Conservation (phyloP, 2,797 vertebrate genomes). For the Sciurus carolinensis region DNA sequence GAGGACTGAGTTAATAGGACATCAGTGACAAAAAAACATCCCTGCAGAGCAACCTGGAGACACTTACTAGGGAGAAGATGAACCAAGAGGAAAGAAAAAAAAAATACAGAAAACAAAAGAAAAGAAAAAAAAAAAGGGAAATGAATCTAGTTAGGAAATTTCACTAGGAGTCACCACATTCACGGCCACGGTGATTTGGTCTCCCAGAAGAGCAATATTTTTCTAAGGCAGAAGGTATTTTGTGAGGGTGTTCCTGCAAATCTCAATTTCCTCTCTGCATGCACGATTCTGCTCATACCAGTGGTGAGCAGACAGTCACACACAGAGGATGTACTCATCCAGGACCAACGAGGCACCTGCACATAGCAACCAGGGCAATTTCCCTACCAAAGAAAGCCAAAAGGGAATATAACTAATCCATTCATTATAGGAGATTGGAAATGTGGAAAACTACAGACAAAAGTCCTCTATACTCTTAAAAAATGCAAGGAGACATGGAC, state of each 20-base stretch:
- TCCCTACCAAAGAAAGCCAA: conserved; percentile 35
- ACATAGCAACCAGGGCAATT: fast-evolving
- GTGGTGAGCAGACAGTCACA: background rate
- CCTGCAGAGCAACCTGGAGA: background rate
- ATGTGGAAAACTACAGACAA: background rate
- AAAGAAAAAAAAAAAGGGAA: background rate
- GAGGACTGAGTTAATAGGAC: background rate
- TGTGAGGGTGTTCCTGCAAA: background rate
- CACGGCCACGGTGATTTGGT: background rate
- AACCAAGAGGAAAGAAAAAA: background rate
- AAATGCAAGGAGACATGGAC: background rate
- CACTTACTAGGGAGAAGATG: background rate
- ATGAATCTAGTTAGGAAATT: background rate
- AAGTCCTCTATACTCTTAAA: background rate
- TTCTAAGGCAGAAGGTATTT: background rate
- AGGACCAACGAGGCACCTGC: background rate
- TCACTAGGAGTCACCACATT: background rate
- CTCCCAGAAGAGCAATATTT: background rate
- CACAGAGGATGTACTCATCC: background rate
- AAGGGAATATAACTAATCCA: background rate
- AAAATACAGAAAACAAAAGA: background rate
- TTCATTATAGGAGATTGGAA: background rate
- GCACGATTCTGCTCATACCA: background rate
- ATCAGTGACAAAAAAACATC: background rate
- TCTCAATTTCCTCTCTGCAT: background rate